phyloP scores from a whole-genome alignment of 2,113 vertebrate genomes.

The Phrynosoma blainvillii region DNA sequence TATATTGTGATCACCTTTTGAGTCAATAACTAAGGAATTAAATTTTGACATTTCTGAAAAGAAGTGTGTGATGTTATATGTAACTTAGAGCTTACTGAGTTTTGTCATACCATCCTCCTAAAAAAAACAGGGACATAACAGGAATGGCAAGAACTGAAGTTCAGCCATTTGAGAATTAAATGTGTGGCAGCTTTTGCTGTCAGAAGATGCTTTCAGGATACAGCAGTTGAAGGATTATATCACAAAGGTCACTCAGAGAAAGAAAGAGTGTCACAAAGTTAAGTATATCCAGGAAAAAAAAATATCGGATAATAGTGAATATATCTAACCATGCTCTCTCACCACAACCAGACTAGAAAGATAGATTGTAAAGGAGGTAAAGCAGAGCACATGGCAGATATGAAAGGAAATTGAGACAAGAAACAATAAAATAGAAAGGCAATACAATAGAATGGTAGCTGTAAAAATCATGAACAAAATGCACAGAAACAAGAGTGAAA shows the following conservation, averaged over 20 bases:
- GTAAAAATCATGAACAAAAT: constrained; percentile 71
- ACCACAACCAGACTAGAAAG: constrained; percentile 56
- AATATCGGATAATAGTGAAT: constrained; percentile 77
- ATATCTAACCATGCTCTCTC: constrained; percentile 55
- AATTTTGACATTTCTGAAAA: constrained; percentile 47
- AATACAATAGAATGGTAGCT: constrained; percentile 72
- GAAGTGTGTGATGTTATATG: constrained; percentile 20
- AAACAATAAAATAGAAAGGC: constrained; percentile 67
- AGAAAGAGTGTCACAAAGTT: constrained; percentile 78
- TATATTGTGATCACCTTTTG: constrained; percentile 36
- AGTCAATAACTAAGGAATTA: constrained; percentile 58
- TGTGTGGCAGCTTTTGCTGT: constrained; percentile 67
- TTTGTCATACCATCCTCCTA: constrained; percentile 21
- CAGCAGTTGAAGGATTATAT: constrained; percentile 72
- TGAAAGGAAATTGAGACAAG: constrained; percentile 69
- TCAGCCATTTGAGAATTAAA: constrained; percentile 69
- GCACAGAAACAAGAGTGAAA: constrained; percentile 72
- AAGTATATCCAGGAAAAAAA: constrained; percentile 72
- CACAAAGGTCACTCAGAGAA: constrained; percentile 81
- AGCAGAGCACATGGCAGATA: constrained; percentile 59
- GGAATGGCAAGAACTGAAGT: constrained; percentile 28
- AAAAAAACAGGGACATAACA: constrained; percentile 15
- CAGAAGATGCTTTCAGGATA: constrained; percentile 65
- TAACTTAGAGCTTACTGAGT: constrained; percentile 25
- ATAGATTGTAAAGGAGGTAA: constrained; percentile 69